These are phyloP conservation scores for Melanchra persicariae DNA, from an alignment of 2,888 invertebrate genomes.

Conservation along the genomic window DNA sequence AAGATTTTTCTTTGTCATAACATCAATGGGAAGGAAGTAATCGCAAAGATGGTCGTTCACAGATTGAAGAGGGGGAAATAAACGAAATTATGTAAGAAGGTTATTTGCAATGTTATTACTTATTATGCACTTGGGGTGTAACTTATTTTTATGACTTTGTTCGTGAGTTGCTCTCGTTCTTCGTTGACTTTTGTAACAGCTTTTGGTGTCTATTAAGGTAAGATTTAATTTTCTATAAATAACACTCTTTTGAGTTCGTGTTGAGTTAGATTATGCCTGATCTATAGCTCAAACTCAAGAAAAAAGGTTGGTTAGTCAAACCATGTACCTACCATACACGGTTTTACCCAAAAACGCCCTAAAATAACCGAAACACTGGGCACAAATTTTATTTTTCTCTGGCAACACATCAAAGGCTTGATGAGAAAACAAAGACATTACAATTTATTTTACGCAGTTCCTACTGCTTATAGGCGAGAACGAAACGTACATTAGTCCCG, in stretches of 20 bases:
- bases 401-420: slow-evolving; percentile 30
- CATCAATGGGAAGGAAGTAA: slow-evolving; percentile 61
- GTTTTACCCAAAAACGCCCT: neutral
- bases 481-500: slow-evolving; percentile 62
- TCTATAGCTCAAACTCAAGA: neutral
- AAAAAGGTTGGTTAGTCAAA: neutral
- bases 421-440: slow-evolving; percentile 55
- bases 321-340: too few species aligned
- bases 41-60: slow-evolving; percentile 47
- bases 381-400: slow-evolving; percentile 4
- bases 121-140: slow-evolving; percentile 35
- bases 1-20: slow-evolving; percentile 58
- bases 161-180: slow-evolving; percentile 6
- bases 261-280: neutral
- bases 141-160: slow-evolving; percentile 35
- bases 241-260: too few species aligned
- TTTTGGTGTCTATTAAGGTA: neutral
- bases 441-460: slow-evolving; percentile 58
- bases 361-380: neutral
- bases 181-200: neutral
- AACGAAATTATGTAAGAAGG: slow-evolving; percentile 45
- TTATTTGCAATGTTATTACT: slow-evolving; percentile 53
- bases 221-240: neutral
- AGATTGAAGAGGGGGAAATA: slow-evolving; percentile 54
- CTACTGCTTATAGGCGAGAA: slow-evolving; percentile 53